Conservation (phyloP, 1,140 invertebrate genomes). For the Calliopsis andreniformis region DNA sequence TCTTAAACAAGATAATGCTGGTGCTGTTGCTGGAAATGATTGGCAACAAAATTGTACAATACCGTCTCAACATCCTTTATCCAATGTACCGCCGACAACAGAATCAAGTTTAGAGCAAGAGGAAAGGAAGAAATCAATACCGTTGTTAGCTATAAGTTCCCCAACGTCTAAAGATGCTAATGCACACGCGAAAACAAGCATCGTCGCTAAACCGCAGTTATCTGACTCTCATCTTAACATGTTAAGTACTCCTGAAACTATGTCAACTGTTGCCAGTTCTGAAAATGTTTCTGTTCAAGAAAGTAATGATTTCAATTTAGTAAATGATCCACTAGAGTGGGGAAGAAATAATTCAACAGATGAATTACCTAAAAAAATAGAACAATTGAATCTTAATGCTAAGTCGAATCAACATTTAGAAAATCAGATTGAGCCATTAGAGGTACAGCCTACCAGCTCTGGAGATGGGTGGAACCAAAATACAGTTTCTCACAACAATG, state of each 20-base stretch:
- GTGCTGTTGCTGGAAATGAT: constrained; percentile 43
- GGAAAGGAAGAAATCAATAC: constrained; percentile 64
- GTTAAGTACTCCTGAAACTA: constrained; percentile 55
- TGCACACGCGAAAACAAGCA: constrained; percentile 39
- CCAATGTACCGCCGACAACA: constrained; percentile 45
- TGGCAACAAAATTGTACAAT: constrained; percentile 66
- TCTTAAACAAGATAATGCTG: constrained; percentile 52
- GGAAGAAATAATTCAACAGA: constrained; percentile 35
- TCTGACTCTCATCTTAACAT: constrained; percentile 42
- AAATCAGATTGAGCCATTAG: constrained; percentile 51
- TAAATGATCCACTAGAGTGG: constrained; percentile 65
- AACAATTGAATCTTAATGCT: constrained; percentile 63
- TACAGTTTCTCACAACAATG: constrained; percentile 13
- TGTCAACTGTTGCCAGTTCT: constrained; percentile 56
- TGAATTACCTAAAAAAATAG: constrained; percentile 67
- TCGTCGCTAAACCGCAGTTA: constrained; percentile 33
- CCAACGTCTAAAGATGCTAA: constrained; percentile 63
- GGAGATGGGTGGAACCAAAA: constrained; percentile 46
- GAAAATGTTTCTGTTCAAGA: constrained; percentile 60
- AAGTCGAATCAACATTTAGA: constrained; percentile 56
- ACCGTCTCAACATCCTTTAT: constrained; percentile 55
- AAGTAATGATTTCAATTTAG: constrained; percentile 67
- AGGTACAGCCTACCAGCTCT: constrained; percentile 10
- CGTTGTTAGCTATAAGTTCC: constrained; percentile 56
- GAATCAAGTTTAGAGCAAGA: constrained; percentile 57